phyloP scores from a whole-genome alignment of 2,797 vertebrate species.

The Meda fulgida region DNA sequence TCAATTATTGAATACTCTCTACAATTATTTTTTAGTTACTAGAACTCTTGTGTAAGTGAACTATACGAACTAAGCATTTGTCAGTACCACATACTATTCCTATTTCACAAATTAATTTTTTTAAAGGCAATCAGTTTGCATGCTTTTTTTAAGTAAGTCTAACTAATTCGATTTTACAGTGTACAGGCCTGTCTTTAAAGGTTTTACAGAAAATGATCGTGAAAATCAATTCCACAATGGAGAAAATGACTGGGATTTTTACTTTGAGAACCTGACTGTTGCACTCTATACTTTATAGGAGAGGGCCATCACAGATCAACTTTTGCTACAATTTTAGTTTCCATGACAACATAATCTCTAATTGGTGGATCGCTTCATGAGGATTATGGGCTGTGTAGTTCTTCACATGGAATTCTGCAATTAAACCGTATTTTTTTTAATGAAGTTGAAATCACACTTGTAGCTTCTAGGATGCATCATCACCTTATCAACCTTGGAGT shows the following conservation, averaged over 20 bases:
- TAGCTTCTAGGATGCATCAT: neutral
- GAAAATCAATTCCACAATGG: neutral
- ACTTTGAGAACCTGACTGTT: neutral
- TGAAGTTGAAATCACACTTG: no score
- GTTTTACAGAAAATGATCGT: neutral
- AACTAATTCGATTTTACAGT: no score
- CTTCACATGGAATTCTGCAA: neutral
- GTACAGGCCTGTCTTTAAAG: neutral
- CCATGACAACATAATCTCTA: neutral
- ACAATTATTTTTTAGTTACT: no score
- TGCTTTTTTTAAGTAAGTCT: no score
- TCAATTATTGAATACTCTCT: no score
- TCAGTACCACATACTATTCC: no score
- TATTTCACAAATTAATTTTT: no score
- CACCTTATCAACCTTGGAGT: neutral
- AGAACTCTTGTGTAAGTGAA: no score
- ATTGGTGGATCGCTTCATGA: neutral
- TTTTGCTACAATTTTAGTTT: neutral
- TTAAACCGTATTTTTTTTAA: neutral
- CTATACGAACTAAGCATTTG: no score
- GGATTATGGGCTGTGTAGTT: neutral
- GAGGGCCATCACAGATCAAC: neutral
- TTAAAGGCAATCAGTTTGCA: no score
- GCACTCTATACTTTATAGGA: neutral
- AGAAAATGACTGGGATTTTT: neutral